Base-by-base conservation (phyloP, 1,140 invertebrate genomes). In the Grapholita molesta region DNA sequence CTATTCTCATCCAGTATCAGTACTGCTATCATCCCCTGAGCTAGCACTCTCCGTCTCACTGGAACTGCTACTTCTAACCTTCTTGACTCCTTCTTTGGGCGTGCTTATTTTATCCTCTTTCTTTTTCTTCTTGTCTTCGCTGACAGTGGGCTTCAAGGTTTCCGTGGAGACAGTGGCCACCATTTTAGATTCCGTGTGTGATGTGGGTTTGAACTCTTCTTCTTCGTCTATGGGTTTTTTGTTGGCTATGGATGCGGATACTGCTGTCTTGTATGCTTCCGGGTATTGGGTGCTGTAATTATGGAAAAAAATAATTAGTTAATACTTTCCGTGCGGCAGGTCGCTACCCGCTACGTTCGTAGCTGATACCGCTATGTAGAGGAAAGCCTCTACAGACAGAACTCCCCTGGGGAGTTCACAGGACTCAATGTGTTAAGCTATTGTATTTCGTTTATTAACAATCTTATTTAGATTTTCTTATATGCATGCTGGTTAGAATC, bases 251-350 rank as follows among this genome's bases (percentile, higher is more conserved):
- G 92, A 90, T 61, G 92, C 84, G 65, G 94, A 94, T 48, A 95
- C 92, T 0, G 95, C 95, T 71, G 94, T 86, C 90, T 92, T 85
- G 79, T 96, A 98, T n/a, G 96, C 96, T 82, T 97, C 94, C 25
- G 97, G 97, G 93, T 98, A 97, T 82, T 98, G 97, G 42, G 95
- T 93, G 65, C 91, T 92, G 81, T 25, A 91, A 90, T 42, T 38
- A 48, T 48, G 42, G 3, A n/a, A 2, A 15, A 65, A 15, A 64
- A 66, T 12, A 28, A 38, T 55, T 21, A 96, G 96, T 93, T 97
- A 96, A 78, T 97, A 96, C n/a, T n/a, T n/a, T n/a, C n/a, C n/a
- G n/a, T n/a, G n/a, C n/a, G n/a, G n/a, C n/a, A n/a, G n/a, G n/a
- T n/a, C n/a, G n/a, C n/a, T n/a, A n/a, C n/a, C n/a, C n/a, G n/a